Percentiles rank a stretch among this genome's conserved stretches.
Evolutionary conservation across 1,140 invertebrate species (phyloP).

Genomic region (Drosophila athabasca): DNA sequence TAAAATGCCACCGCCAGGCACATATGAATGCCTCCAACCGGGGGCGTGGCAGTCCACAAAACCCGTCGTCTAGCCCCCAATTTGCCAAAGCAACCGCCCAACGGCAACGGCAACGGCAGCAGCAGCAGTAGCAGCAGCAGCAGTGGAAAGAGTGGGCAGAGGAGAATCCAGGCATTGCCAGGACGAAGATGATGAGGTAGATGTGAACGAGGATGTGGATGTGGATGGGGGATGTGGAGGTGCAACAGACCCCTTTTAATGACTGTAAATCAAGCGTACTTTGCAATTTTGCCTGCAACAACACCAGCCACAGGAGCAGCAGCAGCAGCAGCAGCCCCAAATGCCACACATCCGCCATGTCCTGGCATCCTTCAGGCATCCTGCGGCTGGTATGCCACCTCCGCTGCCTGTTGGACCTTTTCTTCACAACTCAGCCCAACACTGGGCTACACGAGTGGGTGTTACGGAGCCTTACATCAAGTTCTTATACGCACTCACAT

Average conservation of each 20-base stretch:
- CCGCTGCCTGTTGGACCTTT: slow-evolving; percentile 2
- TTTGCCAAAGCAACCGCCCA: slow-evolving; percentile 32
- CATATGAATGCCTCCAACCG: slow-evolving; percentile 37
- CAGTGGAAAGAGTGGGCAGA: no score
- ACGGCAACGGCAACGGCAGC: background rate
- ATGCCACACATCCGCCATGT: slow-evolving; percentile 54
- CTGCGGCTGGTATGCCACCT: background rate
- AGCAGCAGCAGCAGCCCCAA: background rate
- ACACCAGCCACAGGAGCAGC: slow-evolving; percentile 12
- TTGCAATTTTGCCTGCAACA: slow-evolving; percentile 68
- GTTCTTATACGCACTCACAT: no score
- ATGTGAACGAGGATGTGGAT: background rate
- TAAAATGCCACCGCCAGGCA: slow-evolving; percentile 80
- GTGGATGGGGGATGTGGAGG: background rate
- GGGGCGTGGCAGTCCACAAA: slow-evolving; percentile 30
- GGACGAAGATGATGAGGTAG: slow-evolving; percentile 9
- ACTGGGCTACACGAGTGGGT: slow-evolving; percentile 35
- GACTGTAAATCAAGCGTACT: slow-evolving; percentile 79
- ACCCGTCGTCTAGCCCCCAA: slow-evolving; percentile 38
- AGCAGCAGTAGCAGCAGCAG: no score
- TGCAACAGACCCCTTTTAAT: slow-evolving; percentile 54
- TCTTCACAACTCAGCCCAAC: slow-evolving; percentile 22
- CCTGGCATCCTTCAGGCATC: slow-evolving; percentile 35
- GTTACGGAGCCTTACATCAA: background rate
- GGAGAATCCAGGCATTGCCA: background rate